A percentile compares a stretch with the other conserved stretches of the same genome.
Evolutionary conservation across 2,888 invertebrate genomes (phyloP).

Genomic region (Ennomos quercinarius): DNA sequence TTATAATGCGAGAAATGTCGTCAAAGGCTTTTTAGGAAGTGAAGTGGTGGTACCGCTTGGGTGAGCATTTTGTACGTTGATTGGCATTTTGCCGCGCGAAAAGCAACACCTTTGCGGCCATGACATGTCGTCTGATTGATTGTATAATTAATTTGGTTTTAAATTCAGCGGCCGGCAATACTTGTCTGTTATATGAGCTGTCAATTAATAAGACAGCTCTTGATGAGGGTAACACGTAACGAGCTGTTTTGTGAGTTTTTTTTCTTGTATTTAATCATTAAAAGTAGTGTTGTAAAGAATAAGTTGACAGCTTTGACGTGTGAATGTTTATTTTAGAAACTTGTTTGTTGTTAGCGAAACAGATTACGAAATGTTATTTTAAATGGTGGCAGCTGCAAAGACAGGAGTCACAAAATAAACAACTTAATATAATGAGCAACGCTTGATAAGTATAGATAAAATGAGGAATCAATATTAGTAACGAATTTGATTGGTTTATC

Average conservation of each 20-base stretch:
- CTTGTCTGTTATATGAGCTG: constrained; percentile 73
- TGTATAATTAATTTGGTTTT: constrained; percentile 83
- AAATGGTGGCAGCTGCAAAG: constrained; percentile 12
- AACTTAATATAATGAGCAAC: background rate
- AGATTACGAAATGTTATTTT: constrained; percentile 16
- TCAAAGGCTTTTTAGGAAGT: constrained; percentile 46
- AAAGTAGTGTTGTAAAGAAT: constrained; percentile 67
- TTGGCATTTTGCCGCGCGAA: constrained; percentile 81
- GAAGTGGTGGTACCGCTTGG: constrained; percentile 56
- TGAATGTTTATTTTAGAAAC: constrained; percentile 57
- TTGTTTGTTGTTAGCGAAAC: constrained; percentile 23
- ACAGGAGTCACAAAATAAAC: background rate
- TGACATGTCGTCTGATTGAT: constrained; percentile 81
- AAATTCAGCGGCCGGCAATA: constrained; percentile 72
- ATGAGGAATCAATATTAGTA: too few species aligned
- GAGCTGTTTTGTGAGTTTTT: constrained; percentile 64
- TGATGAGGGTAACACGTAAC: constrained; percentile 77
- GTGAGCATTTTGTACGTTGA: constrained; percentile 77
- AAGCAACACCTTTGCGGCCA: constrained; percentile 80
- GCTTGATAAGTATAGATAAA: too few species aligned
- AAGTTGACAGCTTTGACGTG: constrained; percentile 68
- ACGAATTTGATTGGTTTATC: too few species aligned
- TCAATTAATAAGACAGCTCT: constrained; percentile 81
- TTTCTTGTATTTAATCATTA: constrained; percentile 65
- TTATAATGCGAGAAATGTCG: constrained; percentile 22